These are phyloP conservation scores for Ivindomyrus marchei DNA, from an alignment of 2,113 vertebrate species.

Conservation along the genomic window DNA sequence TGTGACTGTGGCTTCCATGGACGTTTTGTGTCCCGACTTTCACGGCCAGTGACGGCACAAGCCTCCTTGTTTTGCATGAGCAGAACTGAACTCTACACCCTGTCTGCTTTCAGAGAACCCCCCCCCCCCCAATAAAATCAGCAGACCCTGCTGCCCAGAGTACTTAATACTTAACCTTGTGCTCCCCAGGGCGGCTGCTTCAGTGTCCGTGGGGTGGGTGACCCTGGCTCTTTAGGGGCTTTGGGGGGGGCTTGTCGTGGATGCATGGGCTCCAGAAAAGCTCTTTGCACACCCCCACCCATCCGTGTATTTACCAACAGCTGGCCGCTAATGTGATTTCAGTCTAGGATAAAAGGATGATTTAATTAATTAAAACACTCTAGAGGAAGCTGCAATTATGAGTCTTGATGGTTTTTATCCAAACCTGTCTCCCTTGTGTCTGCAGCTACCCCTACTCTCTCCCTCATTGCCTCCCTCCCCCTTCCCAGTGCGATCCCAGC, in stretches of 20 bases:
- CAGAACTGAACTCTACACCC: not conserved
- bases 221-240: conserved; percentile 4
- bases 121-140: not conserved
- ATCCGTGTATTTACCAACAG: conserved; percentile 36
- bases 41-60: not conserved
- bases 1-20: not conserved
- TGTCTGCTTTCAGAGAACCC: not conserved
- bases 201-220: conserved; percentile 14
- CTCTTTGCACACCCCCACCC: conserved; percentile 15
- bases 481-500: conserved; percentile 11
- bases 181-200: not conserved
- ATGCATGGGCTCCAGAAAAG: not conserved
- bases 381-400: conserved; percentile 43
- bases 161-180: not conserved
- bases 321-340: conserved; percentile 42
- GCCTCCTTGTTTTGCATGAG: not conserved
- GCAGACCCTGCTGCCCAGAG: not conserved
- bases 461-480: not conserved
- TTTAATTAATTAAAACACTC: conserved; percentile 48
- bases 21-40: not conserved
- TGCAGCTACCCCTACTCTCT: not conserved
- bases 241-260: conserved; percentile 12
- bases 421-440: conserved; percentile 28
- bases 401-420: conserved; percentile 36
- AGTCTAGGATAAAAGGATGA: conserved; percentile 34